These are phyloP conservation scores for Peromyscus melanophrys DNA, from an alignment of 2,797 vertebrate species.

Conservation along the genomic window DNA sequence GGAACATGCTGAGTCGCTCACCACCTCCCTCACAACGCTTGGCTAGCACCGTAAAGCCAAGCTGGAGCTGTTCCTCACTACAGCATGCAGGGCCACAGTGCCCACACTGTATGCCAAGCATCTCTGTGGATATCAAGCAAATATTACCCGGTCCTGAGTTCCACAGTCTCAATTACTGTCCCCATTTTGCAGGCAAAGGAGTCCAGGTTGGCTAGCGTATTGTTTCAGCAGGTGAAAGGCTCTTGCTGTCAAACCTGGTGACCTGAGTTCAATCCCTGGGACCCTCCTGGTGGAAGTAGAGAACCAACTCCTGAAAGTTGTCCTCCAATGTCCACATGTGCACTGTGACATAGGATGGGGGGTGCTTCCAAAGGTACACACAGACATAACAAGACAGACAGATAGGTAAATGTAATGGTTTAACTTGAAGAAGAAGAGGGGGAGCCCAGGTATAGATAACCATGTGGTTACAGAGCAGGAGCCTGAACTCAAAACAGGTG, in stretches of 20 bases:
- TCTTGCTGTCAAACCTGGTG: neutral
- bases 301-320: neutral
- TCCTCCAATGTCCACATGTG: neutral
- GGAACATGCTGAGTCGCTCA: neutral
- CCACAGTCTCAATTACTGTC: neutral
- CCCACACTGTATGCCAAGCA: rapidly evolving
- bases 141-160: rapidly evolving
- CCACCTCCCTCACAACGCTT: neutral
- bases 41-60: neutral
- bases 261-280: neutral
- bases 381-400: neutral
- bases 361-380: neutral
- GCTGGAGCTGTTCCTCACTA: neutral
- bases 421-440: neutral
- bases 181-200: neutral
- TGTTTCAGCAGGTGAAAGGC: neutral
- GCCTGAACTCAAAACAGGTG: neutral
- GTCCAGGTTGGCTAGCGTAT: neutral
- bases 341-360: neutral
- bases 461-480: rapidly evolving
- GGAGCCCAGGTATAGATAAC: neutral
- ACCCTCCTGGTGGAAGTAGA: neutral
- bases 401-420: neutral
- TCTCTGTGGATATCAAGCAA: rapidly evolving
- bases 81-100: rapidly evolving